Base-by-base conservation (phyloP, 2,888 invertebrate species). In the Protonemura montana region DNA sequence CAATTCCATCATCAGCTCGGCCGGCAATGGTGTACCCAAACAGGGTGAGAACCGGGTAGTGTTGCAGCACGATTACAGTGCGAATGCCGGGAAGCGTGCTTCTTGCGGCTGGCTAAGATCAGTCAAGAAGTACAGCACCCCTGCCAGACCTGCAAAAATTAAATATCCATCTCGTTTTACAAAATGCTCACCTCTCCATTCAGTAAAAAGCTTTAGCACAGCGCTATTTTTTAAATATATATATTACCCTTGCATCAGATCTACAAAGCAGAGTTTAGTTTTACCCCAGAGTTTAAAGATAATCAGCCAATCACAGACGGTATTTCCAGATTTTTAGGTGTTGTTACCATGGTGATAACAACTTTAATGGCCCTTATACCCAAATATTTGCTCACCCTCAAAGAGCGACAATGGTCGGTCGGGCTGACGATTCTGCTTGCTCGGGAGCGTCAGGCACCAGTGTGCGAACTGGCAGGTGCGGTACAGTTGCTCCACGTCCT, bases 331-430 rank as follows among this genome's bases (percentile, higher is more conserved):
- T n/a, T n/a, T n/a, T n/a, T n/a, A n/a, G n/a, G n/a, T n/a, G n/a
- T n/a, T n/a, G 29, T 21, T 84, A 21, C 3, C 13, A 59, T 59
- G 5, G 1, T 59, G 59, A 21, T 7, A 59, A 7, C 21, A 21
- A 21, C 59, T 59, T 59, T 59, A 3, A 13, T 59, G 59, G 3
- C 21, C 1, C 59, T 21, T 59, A 59, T 2, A 13, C 21, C 21
- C 59, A 59, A 59, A 10, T 59, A 21, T 59, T 7, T 59, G 82
- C 2, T 29, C 90, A 93, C 94, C 98, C 93, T 98, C 98, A 90
- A 95, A 98, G 83, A 98, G 91, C 0, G 97, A 98, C 85, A 94
- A 94, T 0, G 97, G 97, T 87, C 95, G 92, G 91, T 98, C 97
- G 0, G 98, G 96, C n/a, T 89, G 89, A 86, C 91, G 90, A 87